These are phyloP conservation scores for Jaculus jaculus DNA, from an alignment of 2,113 vertebrate genomes.

Conservation along the genomic window DNA sequence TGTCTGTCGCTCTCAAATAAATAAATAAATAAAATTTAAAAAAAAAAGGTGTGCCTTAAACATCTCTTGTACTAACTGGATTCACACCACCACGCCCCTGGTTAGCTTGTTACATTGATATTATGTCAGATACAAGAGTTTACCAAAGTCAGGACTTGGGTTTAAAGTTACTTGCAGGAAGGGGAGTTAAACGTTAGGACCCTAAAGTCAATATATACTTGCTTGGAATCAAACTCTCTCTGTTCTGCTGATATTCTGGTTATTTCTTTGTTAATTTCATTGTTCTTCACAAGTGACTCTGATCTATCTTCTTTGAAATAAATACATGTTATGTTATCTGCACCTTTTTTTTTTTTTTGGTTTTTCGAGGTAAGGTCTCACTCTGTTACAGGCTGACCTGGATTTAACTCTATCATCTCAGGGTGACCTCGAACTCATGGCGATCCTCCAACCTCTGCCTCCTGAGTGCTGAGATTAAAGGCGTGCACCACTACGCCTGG, in stretches of 20 bases:
- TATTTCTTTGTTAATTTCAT: background rate
- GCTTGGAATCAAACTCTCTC: background rate
- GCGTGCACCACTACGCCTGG: too few relatives aligned
- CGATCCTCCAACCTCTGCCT: too few relatives aligned
- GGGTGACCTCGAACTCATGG: too few relatives aligned
- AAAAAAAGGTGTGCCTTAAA: background rate
- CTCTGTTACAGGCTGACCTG: too few relatives aligned
- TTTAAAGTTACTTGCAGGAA: background rate
- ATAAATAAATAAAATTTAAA: too few relatives aligned
- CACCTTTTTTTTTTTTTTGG: accelerated
- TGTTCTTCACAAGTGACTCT: background rate
- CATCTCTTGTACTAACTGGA: background rate
- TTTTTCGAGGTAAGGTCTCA: too few relatives aligned
- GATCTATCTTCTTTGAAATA: background rate
- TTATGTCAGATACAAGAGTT: background rate
- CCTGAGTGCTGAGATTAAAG: too few relatives aligned
- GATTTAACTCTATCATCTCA: too few relatives aligned
- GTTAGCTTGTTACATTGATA: background rate
- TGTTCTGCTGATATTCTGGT: background rate
- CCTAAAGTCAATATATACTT: background rate
- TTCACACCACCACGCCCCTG: background rate
- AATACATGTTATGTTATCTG: background rate
- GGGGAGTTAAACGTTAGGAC: background rate
- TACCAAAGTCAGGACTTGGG: background rate
- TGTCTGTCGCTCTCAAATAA: too few relatives aligned